Evolutionary conservation across 1,140 invertebrate genomes (phyloP), one percentile per base, ranked within the genome.

Genomic region (Danaus plexippus): DNA sequence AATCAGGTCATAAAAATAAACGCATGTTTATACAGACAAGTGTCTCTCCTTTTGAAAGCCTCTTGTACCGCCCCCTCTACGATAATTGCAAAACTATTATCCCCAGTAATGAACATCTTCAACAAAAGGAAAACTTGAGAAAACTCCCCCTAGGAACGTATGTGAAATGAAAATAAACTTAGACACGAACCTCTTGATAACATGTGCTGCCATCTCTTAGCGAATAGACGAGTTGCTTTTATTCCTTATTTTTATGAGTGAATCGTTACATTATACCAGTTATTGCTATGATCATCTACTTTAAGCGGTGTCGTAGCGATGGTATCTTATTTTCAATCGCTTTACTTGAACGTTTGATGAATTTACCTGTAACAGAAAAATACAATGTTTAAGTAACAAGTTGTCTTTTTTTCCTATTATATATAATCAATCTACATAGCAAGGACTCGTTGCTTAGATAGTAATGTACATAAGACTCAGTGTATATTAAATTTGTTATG

Each of bases 51-150:
- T 32, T 32, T 32, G 22, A 32, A 32, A 32, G 45, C 47, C 42
- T 61, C 59, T 51, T 43, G 52, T 60, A 82, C 67, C 71, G 82
- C 82, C 82, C 82, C 80, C 82, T 85, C 66, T 71, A 44, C 52
- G 61, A 66, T 70, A 71, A 75, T 68, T 69, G 49, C 51, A 65
- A 72, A 81, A 85, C 82, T 82, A 81, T 64, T 63, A 76, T 53
- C 55, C 55, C 58, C 32, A 64, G 64, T 73, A 73, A 75, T 67
- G 64, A 69, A 79, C 71, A 64, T 64, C 64, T 57, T 45, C 45
- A 57, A 70, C 61, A 61, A 63, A 56, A 69, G 66, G 72, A 77
- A 82, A 82, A 73, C 63, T 67, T 66, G 52, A 80, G 74, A 69
- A 80, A 82, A 77, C 61, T 67, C 64, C 59, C 62, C 60, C 58